Evolutionary conservation across 2,113 vertebrate genomes (phyloP), one percentile per base, ranked within the genome.

Genomic region (Pithys albifrons): DNA sequence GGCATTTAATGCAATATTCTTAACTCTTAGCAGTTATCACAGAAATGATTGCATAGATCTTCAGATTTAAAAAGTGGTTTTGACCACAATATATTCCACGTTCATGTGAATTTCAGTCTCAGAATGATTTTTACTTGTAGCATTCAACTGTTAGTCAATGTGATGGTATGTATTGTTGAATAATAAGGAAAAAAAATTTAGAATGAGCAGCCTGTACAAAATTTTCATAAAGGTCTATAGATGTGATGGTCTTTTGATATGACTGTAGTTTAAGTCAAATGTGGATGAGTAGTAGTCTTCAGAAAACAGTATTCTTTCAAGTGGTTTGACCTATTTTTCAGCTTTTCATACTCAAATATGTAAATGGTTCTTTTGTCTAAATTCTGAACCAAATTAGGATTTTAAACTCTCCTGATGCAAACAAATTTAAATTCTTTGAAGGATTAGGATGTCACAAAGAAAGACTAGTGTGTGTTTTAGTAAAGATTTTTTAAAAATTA

Each of bases 331-430:
- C 65, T 65, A 11, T 92, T 86, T 92, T 84, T 96, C 62, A 95
- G 66, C 16, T 71, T 90, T 85, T 97, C n/a, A 39, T 84, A 52
- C 86, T 95, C 80, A 88, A 87, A 95, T 95, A 76, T 43, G 46
- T 87, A 81, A 81, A 64, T 57, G 17, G 28, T 88, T 94, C 77
- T 84, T 49, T 54, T 80, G 58, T 72, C 45, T 73, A 95, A 93
- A 96, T 91, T 49, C 29, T 88, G 78, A 97, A 93, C 64, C 48
- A 90, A 39, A 89, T 90, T 89, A 81, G 49, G 69, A 95, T 95
- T 66, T 69, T 85, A 77, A 87, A 75, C 5, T 35, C 59, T 96
- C 37, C 72, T 77, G 49, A 71, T 83, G 85, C 54, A 90, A 81
- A 64, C 10, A 49, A 29, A n/a, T 69, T 83, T 89, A 48, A 85